Evolutionary conservation across 1,140 invertebrate genomes (phyloP).

Genomic region (Bombus difficillimus): DNA sequence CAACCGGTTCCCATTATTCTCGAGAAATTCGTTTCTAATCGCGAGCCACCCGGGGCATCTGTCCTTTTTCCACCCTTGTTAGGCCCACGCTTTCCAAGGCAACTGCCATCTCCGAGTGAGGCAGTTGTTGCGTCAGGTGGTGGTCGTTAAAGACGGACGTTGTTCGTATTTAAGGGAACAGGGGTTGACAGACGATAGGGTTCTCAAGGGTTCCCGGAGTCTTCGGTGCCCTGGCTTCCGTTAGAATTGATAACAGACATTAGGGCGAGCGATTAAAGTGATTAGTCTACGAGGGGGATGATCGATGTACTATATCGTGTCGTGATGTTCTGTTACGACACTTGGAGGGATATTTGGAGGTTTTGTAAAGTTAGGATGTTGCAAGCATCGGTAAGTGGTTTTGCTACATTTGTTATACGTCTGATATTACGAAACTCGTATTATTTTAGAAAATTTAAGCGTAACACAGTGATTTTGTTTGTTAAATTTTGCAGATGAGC

Average conservation of each 20-base stretch:
- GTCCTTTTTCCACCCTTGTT: constrained; percentile 66
- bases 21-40: constrained; percentile 75
- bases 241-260: constrained; percentile 52
- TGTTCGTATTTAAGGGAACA: constrained; percentile 43
- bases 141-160: constrained; percentile 61
- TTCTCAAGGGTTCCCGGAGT: constrained; percentile 37
- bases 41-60: constrained; percentile 69
- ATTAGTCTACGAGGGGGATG: background rate
- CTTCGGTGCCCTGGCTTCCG: constrained; percentile 18
- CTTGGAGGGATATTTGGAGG: no score
- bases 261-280: background rate
- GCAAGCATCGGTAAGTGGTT: no score
- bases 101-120: constrained; percentile 70
- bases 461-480: background rate
- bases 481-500: background rate
- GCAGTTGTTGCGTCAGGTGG: constrained; percentile 79
- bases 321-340: no score
- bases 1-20: constrained; percentile 37
- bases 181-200: constrained; percentile 60
- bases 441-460: background rate
- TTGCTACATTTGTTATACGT: no score
- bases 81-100: constrained; percentile 58
- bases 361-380: background rate
- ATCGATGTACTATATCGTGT: background rate
- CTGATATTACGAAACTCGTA: background rate